Evolutionary conservation across 1,140 invertebrate species (phyloP), one percentile per base, ranked within the genome.

Genomic region (Colletes latitarsis): DNA sequence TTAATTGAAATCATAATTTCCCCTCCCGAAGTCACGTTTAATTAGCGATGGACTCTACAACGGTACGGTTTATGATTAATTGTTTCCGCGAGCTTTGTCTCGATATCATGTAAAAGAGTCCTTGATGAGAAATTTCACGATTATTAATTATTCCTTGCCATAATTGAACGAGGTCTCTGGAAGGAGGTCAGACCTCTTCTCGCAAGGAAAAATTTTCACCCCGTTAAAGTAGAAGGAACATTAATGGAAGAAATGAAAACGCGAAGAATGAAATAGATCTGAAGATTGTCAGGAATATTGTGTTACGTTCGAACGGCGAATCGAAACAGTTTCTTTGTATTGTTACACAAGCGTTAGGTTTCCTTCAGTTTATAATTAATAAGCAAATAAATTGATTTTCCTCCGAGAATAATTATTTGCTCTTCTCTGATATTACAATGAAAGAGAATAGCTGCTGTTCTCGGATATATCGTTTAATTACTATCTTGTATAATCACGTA

Each of bases 121-220:
- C 8, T 5, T 19, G 43, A 49, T 53, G 62, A 41, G 39, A 74
- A 64, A n/a, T 73, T 73, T 8, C n/a, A n/a, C 58, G 58, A 66
- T 57, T 57, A 53, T 74, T 64, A n/a, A 74, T 64, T 53, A 64
- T 74, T 74, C n/a, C 60, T 46, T 39, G 15, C 53, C 15, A 6
- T 57, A 76, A 68, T 53, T 30, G 49, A 10, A 17, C 5, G 2
- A 12, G 15, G 14, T 39, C 58, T 15, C 5, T 14, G 1, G 17
- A 14, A 53, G 21, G 12, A 55, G 8, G 8, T 41, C 4, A 21
- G 39, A 3, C 12, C 0, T 52, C 5, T 19, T 39, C 21, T 53
- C 5, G 6, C 9, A 10, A 12, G 14, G 14, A 17, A 21, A 9
- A 30, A 41, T 55, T 55, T 21, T 17, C 46, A 19, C 30, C 17